Base-by-base conservation (phyloP, 1,140 invertebrate species). In the Ylistrum balloti region DNA sequence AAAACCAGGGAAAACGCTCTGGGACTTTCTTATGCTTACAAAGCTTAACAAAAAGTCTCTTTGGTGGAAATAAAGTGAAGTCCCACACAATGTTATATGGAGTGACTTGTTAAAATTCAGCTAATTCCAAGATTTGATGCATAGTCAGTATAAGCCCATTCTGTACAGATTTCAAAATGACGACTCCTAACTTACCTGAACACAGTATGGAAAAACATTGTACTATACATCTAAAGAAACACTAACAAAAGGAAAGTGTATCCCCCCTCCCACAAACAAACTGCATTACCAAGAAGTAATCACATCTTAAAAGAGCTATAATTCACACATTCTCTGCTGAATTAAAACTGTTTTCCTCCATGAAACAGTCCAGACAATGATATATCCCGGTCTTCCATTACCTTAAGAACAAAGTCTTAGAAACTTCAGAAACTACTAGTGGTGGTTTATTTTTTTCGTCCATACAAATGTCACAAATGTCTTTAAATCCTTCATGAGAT, bases 381-480 rank as follows among this genome's bases (percentile, higher is more conserved):
- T 74, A 74, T 74, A 45, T 45, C n/a, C 22, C n/a, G n/a, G 56
- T n/a, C 56, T 74, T 74, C 13, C 56, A 5, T 74, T 28, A n/a
- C n/a, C 5, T 74, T 28, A n/a, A 5, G 56, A 74, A 74, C 56
- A 74, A 74, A 74, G 9, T 74, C 56, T 28, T 28, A 74, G 0
- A 74, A 74, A 74, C 56, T 28, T n/a, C 13, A 7, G n/a, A 28
- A 74, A 74, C 56, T 74, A 74, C 45, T 86, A 48, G 85, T 86
- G 86, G 86, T n/a, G n/a, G n/a, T n/a, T 45, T 32, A 86, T 86
- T 41, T 86, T 86, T 89, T 86, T 86, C 86, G 88, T 85, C 45
- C 86, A 89, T 86, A 89, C 86, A 86, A 86, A 89, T 89, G 86
- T 41, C 48, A 86, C 86, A 86, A 38, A 86, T 89, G 85, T 89